These are phyloP conservation scores for Chloroclystis v-ata DNA, from an alignment of 2,888 invertebrate species.

Conservation along the genomic window DNA sequence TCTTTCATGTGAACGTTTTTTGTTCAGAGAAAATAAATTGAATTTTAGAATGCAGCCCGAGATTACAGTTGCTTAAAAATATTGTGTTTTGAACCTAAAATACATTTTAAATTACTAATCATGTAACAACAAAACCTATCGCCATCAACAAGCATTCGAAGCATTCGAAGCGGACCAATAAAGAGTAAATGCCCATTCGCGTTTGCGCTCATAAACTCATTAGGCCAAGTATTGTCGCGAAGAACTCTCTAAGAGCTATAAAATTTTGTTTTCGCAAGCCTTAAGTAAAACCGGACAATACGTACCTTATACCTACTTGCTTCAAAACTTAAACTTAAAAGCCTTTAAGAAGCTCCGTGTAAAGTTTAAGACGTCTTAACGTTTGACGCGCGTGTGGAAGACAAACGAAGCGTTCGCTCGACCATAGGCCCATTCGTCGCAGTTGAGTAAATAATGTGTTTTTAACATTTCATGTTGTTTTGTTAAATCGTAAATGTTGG, in stretches of 20 bases:
- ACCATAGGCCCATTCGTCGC: conserved; percentile 75
- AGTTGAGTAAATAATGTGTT: conserved; percentile 76
- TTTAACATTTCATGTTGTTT: conserved; percentile 78
- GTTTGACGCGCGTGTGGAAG: conserved; percentile 69
- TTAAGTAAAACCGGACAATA: conserved; percentile 53
- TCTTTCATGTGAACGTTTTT: too few relatives aligned
- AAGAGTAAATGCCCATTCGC: conserved; percentile 26
- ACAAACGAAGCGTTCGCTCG: conserved; percentile 66
- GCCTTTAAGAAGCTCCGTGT: conserved; percentile 8
- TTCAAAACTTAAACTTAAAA: conserved; percentile 1
- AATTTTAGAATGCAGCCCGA: too few relatives aligned
- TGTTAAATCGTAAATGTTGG: conserved; percentile 77
- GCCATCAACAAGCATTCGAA: background rate
- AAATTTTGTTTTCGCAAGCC: conserved; percentile 46
- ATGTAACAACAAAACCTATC: too few relatives aligned
- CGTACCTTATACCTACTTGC: conserved; percentile 38
- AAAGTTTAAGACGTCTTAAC: conserved; percentile 28
- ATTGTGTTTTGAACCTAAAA: too few relatives aligned
- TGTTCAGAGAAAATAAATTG: too few relatives aligned
- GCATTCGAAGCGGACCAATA: conserved; percentile 17
- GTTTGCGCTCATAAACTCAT: conserved; percentile 62
- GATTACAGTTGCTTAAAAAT: too few relatives aligned
- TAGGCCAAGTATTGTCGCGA: conserved; percentile 49
- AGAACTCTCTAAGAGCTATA: conserved; percentile 48
- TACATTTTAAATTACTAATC: too few relatives aligned